These are phyloP conservation scores for Pristionchus fissidentatus DNA, from an alignment of 2,888 invertebrate species.

Conservation along the genomic window DNA sequence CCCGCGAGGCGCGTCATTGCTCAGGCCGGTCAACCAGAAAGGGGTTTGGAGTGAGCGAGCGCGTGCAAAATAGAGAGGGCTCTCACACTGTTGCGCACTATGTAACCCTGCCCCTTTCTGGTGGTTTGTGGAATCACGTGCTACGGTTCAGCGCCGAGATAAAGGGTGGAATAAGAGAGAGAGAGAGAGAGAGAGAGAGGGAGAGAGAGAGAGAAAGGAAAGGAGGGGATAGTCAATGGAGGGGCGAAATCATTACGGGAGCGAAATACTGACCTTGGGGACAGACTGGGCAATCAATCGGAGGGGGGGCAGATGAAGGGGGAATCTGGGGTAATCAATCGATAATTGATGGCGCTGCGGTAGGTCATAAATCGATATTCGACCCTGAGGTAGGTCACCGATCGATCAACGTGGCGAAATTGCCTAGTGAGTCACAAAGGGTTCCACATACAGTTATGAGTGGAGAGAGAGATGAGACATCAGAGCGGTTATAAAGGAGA, in stretches of 20 bases:
- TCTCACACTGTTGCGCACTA: too few species aligned
- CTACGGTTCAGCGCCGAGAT: too few species aligned
- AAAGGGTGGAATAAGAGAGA: background rate
- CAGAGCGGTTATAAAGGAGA: background rate
- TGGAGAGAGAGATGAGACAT: background rate
- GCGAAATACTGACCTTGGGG: slow-evolving; percentile 24
- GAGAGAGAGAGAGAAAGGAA: background rate
- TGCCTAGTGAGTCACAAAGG: slow-evolving; percentile 8
- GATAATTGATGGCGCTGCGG: slow-evolving; percentile 15
- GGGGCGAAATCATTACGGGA: slow-evolving; percentile 37
- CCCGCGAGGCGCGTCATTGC: too few species aligned
- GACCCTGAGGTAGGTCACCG: background rate
- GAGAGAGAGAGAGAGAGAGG: background rate
- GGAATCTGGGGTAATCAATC: background rate
- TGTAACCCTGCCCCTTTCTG: too few species aligned
- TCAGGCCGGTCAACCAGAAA: background rate
- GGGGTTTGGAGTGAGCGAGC: background rate
- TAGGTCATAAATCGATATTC: background rate
- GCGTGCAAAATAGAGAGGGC: background rate
- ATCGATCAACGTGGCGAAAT: background rate
- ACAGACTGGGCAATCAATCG: slow-evolving; percentile 14
- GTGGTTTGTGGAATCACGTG: too few species aligned
- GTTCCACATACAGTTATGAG: slow-evolving; percentile 8
- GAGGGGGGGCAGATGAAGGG: background rate
- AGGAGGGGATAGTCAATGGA: background rate